phyloP scores from a whole-genome alignment of 1,140 invertebrate genomes.

The Nasonia giraulti region DNA sequence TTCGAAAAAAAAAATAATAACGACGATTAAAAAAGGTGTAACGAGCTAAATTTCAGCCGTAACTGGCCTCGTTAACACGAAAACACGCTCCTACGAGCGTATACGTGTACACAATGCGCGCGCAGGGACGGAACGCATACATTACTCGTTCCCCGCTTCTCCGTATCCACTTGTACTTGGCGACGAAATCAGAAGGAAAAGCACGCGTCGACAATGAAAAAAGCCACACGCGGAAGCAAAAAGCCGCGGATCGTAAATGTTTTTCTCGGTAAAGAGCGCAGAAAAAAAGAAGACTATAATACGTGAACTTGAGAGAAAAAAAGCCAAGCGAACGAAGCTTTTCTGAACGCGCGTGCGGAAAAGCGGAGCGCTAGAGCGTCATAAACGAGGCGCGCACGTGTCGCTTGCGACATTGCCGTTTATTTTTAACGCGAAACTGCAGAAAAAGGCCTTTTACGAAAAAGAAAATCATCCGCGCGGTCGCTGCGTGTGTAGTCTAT shows the following conservation, averaged over 20 bases:
- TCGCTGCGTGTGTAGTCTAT: not conserved
- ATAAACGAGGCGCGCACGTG: not conserved
- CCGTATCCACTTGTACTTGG: not conserved
- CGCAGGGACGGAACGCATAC: not conserved
- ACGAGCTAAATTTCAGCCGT: slow-evolving; percentile 11
- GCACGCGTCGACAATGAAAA: not conserved
- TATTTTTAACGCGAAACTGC: not conserved
- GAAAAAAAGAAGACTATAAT: not conserved
- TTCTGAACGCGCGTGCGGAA: not conserved
- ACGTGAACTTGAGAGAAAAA: not conserved
- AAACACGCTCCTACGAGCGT: not conserved
- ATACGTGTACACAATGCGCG: not conserved
- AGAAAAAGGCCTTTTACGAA: not conserved
- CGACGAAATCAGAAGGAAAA: not conserved
- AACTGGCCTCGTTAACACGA: slow-evolving; percentile 36
- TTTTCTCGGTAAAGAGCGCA: not conserved
- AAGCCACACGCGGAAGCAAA: not conserved
- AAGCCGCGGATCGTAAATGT: not conserved
- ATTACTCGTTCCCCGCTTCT: not conserved
- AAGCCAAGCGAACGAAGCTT: not conserved
- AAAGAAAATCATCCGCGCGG: not conserved
- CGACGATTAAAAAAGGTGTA: not conserved
- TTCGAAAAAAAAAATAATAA: not conserved
- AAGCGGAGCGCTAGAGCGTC: not conserved
- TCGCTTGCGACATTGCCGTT: not conserved